These are phyloP conservation scores for Brachionus rotundiformis DNA, from an alignment of 1,140 invertebrate genomes.

Conservation along the genomic window DNA sequence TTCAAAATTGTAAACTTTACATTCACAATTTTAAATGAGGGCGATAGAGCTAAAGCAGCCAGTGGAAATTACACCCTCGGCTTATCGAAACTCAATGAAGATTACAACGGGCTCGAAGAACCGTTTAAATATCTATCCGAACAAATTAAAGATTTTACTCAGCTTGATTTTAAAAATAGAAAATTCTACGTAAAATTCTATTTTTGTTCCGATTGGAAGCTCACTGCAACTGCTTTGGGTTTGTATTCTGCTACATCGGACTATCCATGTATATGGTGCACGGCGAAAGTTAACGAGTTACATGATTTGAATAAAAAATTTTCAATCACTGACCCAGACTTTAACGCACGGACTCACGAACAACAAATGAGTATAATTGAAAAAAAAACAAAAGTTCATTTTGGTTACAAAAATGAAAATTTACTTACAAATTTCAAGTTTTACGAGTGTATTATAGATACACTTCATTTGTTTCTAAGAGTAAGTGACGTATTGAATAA, in stretches of 20 bases:
- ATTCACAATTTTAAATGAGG: neutral
- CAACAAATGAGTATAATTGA: neutral
- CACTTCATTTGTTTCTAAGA: too few species aligned
- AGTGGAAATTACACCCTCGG: neutral
- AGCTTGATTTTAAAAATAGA: neutral
- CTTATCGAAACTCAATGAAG: neutral
- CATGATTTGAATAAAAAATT: too few species aligned
- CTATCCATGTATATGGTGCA: neutral
- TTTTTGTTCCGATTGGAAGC: neutral
- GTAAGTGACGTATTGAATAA: too few species aligned
- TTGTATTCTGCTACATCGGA: neutral
- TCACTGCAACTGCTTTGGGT: neutral
- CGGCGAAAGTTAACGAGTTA: neutral
- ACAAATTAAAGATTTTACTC: neutral
- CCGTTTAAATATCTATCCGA: neutral
- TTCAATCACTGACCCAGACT: neutral
- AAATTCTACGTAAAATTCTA: neutral
- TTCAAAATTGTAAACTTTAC: neutral
- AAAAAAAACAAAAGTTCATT: neutral
- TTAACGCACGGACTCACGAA: neutral
- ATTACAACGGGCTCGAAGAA: neutral
- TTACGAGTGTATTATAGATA: neutral
- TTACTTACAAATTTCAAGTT: neutral
- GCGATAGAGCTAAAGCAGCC: neutral
- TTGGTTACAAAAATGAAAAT: neutral